These are phyloP conservation scores for Barnardius zonarius DNA, from an alignment of 2,113 vertebrate species.

Conservation along the genomic window DNA sequence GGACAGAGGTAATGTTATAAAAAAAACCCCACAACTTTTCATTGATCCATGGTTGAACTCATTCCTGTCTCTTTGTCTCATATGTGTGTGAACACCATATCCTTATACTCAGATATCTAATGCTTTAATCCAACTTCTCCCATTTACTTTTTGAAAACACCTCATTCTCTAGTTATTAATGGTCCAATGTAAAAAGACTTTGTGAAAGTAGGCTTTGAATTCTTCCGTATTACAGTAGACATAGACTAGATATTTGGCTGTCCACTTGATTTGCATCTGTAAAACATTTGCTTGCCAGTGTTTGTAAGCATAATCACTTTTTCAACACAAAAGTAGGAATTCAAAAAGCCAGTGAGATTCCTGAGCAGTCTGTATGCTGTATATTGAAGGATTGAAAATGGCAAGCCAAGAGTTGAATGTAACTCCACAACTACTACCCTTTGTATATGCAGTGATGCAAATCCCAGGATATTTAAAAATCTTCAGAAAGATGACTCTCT, in stretches of 20 bases:
- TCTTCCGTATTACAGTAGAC: background rate
- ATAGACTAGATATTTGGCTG: background rate
- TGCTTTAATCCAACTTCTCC: background rate
- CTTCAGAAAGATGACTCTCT: background rate
- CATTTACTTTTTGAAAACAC: background rate
- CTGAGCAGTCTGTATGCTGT: background rate
- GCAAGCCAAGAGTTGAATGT: background rate
- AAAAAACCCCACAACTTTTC: background rate
- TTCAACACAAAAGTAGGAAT: background rate
- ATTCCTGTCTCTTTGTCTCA: rapidly evolving
- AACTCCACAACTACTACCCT: background rate
- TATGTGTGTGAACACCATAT: background rate
- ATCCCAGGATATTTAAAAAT: background rate
- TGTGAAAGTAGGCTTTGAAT: background rate
- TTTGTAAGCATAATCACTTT: background rate
- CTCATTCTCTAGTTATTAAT: background rate
- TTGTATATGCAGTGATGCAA: background rate
- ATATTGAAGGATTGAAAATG: background rate
- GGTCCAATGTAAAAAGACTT: background rate
- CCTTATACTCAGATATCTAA: background rate
- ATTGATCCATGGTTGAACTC: background rate
- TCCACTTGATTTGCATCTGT: background rate
- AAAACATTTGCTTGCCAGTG: background rate
- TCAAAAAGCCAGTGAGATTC: background rate
- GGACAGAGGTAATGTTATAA: constrained; percentile 80